Conservation (phyloP, 64 coral and sea anemone genomes). For the Astreopora myriophthalma region DNA sequence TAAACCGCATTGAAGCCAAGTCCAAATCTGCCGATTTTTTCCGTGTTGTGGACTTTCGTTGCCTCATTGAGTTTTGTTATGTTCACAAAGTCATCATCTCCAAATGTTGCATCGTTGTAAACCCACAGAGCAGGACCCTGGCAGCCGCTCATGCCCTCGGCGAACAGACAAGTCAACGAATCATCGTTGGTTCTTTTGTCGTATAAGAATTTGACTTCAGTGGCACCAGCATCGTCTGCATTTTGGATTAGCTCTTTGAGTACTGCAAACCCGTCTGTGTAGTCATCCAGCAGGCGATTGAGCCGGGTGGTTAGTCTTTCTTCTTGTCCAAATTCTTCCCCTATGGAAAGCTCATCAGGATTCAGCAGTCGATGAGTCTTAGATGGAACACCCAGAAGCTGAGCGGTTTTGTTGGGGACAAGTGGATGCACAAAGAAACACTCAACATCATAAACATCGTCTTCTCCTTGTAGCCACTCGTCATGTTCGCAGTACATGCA, state of each 20-base stretch:
- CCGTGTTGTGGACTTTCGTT: conserved; percentile 70
- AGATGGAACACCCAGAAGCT: conserved; percentile 71
- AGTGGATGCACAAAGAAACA: conserved; percentile 71
- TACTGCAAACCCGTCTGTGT: conserved; percentile 72
- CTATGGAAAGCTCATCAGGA: conserved; percentile 63
- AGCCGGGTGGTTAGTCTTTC: conserved; percentile 76
- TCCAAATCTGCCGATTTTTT: conserved; percentile 87
- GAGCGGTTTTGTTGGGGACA: conserved; percentile 58
- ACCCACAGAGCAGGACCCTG: conserved; percentile 88
- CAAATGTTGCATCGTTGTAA: conserved; percentile 77
- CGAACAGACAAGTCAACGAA: conserved; percentile 38
- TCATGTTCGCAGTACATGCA: conserved; percentile 79
- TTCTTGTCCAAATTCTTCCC: conserved; percentile 84
- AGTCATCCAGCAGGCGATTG: conserved; percentile 66
- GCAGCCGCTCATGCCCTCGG: conserved; percentile 63
- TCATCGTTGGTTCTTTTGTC: conserved; percentile 71
- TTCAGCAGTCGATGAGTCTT: conserved; percentile 76
- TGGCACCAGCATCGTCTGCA: conserved; percentile 82
- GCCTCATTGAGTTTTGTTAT: conserved; percentile 75
- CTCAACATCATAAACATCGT: conserved; percentile 11
- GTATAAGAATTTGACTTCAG: conserved; percentile 69
- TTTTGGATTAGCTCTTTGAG: conserved; percentile 89
- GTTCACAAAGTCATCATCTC: conserved; percentile 78
- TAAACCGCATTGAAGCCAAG: conserved; percentile 91
- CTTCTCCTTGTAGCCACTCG: conserved; percentile 74